Conservation (phyloP, 1,140 invertebrate genomes). For the Pseudachorutes palmiensis region DNA sequence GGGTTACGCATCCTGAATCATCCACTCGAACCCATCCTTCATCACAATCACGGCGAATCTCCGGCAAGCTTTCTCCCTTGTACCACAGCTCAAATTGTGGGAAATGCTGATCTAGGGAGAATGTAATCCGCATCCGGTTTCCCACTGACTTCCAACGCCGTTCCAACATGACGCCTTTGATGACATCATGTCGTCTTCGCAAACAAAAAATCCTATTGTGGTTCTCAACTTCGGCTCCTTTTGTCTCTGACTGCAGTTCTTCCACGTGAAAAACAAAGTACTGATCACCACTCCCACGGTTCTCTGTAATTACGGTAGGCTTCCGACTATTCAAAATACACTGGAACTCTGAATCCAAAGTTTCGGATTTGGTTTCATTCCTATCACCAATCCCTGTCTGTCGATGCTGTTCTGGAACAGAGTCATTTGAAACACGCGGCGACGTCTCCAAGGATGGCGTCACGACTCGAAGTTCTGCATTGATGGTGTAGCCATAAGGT, state of each 20-base stretch:
- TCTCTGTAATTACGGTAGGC: background rate
- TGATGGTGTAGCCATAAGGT: conserved; percentile 34
- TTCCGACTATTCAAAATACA: conserved; percentile 2
- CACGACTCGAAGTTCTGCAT: conserved; percentile 19
- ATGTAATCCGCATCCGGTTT: conserved; percentile 30
- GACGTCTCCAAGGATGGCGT: background rate
- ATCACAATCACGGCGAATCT: conserved; percentile 52
- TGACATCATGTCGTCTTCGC: background rate
- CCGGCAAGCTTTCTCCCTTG: conserved; percentile 47
- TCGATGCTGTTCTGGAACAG: no score
- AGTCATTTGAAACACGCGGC: no score
- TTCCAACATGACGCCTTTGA: background rate
- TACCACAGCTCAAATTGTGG: conserved; percentile 42
- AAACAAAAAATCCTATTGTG: conserved; percentile 1
- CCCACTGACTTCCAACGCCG: conserved; percentile 28
- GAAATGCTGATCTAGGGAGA: conserved; percentile 27
- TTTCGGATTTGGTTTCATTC: background rate
- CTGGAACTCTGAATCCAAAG: background rate
- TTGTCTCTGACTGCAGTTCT: background rate
- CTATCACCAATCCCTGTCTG: background rate
- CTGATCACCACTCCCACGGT: background rate
- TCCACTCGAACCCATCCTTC: conserved; percentile 55
- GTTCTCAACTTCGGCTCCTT: background rate
- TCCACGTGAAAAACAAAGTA: background rate
- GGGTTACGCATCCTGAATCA: conserved; percentile 52